Base-by-base conservation (phyloP, 2,888 invertebrate genomes). In the Hyposoter didymator region DNA sequence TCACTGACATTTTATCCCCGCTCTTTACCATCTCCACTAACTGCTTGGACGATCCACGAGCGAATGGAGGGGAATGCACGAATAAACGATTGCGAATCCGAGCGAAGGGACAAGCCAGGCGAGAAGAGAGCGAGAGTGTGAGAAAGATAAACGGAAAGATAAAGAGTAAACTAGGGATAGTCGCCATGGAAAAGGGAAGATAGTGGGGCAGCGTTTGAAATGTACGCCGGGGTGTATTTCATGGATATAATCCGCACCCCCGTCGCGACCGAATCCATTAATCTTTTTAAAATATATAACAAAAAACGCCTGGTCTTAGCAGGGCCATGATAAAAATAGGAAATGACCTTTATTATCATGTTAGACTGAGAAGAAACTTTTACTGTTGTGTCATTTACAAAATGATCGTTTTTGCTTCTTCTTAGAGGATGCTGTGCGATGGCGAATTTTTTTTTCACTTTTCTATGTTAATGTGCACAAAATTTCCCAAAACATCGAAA, bases 21-120 rank as follows among this genome's bases (percentile, higher is more conserved):
- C 62, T 69, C 62, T 67, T 14, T 35, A 28, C 66, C 59, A 28
- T n/a, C 75, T 59, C 64, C 52, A 69, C 28, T 14, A n/a, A n/a
- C 52, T n/a, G n/a, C n/a, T 52, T 4, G 78, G 73, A 80, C 67
- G 73, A 76, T 47, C 74, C 14, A 32, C 5, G 69, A 32, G 76
- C 62, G 78, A 64, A 67, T 81, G 83, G 83, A 28, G 85, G 80
- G 80, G 78, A 83, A 28, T 78, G 52, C 32, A 55, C 72, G 76
- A 72, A 76, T 76, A 49, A 78, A 75, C 80, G 67, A 69, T 39
- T 64, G 49, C 62, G 35, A 85, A 62, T 43, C 67, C 80, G 47
- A 5, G 39, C n/a, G 66, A 67, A 39, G 47, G n/a, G 45, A 55
- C 52, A 28, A 28, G 62, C 52, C 17, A 67, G 49, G 5, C 12